These are phyloP conservation scores for Drosophila nr. perissopoda DNA, from an alignment of 2,888 invertebrate species.

Conservation along the genomic window DNA sequence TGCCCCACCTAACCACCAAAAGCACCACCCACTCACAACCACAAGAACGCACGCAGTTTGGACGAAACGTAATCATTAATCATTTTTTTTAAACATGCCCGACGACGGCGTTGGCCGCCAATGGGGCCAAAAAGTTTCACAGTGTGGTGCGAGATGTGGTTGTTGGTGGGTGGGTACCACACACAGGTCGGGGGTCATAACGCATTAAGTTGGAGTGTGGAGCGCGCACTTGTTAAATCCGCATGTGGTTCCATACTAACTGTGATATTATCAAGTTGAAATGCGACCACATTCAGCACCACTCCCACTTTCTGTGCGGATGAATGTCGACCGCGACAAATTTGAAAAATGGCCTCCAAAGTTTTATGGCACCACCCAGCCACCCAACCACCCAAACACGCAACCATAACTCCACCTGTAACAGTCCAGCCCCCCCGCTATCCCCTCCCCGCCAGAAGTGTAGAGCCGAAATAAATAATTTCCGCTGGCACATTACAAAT, in stretches of 20 bases:
- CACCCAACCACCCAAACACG: background rate
- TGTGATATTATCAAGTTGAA: conserved; percentile 75
- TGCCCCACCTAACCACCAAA: background rate
- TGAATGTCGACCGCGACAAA: conserved; percentile 69
- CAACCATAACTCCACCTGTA: background rate
- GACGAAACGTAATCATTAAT: conserved; percentile 73
- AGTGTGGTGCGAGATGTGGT: conserved; percentile 1
- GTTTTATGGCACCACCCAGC: conserved; percentile 58
- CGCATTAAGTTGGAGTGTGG: conserved; percentile 70
- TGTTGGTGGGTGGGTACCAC: background rate
- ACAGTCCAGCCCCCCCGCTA: conserved; percentile 42
- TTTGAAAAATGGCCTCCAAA: conserved; percentile 77
- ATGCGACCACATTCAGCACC: conserved; percentile 53
- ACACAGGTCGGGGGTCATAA: conserved; percentile 56
- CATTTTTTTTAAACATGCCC: conserved; percentile 64
- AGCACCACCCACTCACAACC: conserved; percentile 14
- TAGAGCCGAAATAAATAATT: conserved; percentile 76
- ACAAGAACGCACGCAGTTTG: conserved; percentile 62
- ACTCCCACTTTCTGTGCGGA: conserved; percentile 38
- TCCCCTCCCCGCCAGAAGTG: conserved; percentile 43
- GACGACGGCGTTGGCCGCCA: conserved; percentile 26
- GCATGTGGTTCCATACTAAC: conserved; percentile 67
- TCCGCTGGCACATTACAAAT: conserved; percentile 75
- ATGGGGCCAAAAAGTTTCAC: conserved; percentile 61
- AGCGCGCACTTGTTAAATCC: conserved; percentile 60